These are phyloP conservation scores for Myiopsitta monachus DNA, from an alignment of 2,113 vertebrate species.

Conservation along the genomic window DNA sequence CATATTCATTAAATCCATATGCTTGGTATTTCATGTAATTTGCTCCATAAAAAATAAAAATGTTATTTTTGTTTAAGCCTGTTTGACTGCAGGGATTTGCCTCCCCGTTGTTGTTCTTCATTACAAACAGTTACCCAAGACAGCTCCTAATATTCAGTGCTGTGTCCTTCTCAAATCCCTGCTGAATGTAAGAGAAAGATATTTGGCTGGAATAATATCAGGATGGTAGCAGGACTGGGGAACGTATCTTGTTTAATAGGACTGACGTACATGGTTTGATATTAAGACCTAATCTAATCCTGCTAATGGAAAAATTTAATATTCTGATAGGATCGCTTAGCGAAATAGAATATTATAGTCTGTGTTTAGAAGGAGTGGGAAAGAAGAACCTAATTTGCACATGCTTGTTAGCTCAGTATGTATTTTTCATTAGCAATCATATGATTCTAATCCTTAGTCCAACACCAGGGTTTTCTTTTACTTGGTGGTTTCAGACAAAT, in stretches of 20 bases:
- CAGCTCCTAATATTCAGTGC: constrained; percentile 1
- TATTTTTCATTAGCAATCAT: constrained; percentile 60
- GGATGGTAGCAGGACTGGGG: background rate
- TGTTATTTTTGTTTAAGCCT: constrained; percentile 20
- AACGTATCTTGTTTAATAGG: constrained; percentile 39
- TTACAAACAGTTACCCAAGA: background rate
- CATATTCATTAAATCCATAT: constrained; percentile 26
- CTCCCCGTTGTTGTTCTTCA: background rate
- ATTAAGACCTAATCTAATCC: constrained; percentile 62
- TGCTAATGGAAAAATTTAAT: constrained; percentile 66
- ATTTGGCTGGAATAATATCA: constrained; percentile 16
- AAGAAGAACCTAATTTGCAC: constrained; percentile 49
- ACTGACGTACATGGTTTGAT: constrained; percentile 42
- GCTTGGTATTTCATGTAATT: constrained; percentile 17
- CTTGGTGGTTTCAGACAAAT: constrained; percentile 27
- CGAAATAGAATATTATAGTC: constrained; percentile 56
- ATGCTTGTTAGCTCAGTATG: constrained; percentile 46
- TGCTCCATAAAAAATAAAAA: constrained; percentile 24
- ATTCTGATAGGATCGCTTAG: constrained; percentile 48
- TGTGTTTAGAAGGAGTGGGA: background rate
- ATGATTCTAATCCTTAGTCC: constrained; percentile 48
- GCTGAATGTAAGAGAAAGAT: background rate
- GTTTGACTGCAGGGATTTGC: background rate
- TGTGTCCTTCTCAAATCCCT: background rate
- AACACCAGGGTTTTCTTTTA: constrained; percentile 22